Percentiles rank a stretch among this genome's conserved stretches.
phyloP scores from a whole-genome alignment of 2,888 invertebrate species.

The Microctonus brassicae region DNA sequence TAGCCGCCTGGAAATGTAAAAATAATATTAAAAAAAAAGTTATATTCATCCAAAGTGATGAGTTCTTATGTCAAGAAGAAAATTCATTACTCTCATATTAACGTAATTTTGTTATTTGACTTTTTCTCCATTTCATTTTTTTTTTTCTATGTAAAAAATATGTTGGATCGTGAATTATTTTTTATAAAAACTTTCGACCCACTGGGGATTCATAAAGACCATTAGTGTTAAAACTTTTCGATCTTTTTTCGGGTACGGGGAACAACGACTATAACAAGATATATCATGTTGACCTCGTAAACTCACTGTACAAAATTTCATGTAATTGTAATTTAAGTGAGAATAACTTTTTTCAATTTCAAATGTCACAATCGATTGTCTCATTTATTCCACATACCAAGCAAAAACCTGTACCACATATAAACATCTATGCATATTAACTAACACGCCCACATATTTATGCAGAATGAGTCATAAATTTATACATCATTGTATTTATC shows the following conservation, averaged over 20 bases:
- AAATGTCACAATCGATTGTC: not conserved
- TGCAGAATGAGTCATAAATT: not conserved
- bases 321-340: constrained; percentile 27
- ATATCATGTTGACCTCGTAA: constrained; percentile 28
- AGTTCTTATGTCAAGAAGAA: not conserved
- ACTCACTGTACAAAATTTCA: constrained; percentile 30
- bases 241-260: constrained; percentile 20
- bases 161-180: constrained; percentile 15
- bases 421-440: too few relatives aligned
- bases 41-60: not conserved
- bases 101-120: not conserved
- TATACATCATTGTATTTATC: too few relatives aligned
- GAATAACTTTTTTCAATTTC: constrained; percentile 19
- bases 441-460: not conserved
- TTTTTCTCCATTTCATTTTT: not conserved
- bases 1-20: constrained; percentile 49
- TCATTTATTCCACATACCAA: not conserved
- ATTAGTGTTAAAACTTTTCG: constrained; percentile 38
- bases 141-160: not conserved
- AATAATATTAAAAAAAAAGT: not conserved
- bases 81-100: constrained; percentile 2
- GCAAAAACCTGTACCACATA: not conserved
- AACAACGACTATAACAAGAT: constrained; percentile 27
- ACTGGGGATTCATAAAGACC: constrained; percentile 27
- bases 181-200: constrained; percentile 7